Conservation (phyloP, 2,888 invertebrate species). For the Papilio elwesi region DNA sequence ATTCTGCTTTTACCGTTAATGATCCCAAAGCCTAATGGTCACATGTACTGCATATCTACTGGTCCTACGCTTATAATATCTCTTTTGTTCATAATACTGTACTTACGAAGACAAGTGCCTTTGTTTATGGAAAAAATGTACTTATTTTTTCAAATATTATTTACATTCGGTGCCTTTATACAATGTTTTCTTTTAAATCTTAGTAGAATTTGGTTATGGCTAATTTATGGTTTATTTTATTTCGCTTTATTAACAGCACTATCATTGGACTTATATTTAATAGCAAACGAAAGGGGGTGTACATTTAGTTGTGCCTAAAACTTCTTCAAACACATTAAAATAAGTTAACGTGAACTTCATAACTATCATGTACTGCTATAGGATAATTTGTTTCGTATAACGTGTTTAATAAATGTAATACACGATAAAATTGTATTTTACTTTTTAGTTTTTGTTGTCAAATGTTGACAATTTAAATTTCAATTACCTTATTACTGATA, state of each 20-base stretch:
- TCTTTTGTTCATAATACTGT: conserved; percentile 70
- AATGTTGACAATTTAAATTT: background rate
- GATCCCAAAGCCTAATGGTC: conserved; percentile 69
- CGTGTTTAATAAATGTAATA: conserved; percentile 31
- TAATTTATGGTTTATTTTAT: conserved; percentile 73
- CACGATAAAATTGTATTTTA: conserved; percentile 27
- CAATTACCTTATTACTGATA: too few relatives aligned
- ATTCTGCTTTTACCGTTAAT: conserved; percentile 65
- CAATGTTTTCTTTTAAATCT: conserved; percentile 78
- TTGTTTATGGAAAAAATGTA: conserved; percentile 81
- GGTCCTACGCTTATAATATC: conserved; percentile 77
- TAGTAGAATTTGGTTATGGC: conserved; percentile 71
- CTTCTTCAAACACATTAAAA: conserved; percentile 2
- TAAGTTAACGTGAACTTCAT: conserved; percentile 8
- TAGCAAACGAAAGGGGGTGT: conserved; percentile 79
- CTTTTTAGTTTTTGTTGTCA: conserved; percentile 24
- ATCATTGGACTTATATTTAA: conserved; percentile 72
- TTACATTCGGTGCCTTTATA: conserved; percentile 77
- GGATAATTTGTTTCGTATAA: conserved; percentile 14
- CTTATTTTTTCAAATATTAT: conserved; percentile 78
- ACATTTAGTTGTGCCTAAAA: conserved; percentile 77
- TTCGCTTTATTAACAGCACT: conserved; percentile 70
- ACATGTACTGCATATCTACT: conserved; percentile 79
- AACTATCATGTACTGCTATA: conserved; percentile 16
- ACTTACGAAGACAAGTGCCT: conserved; percentile 73